Evolutionary conservation across 1,140 invertebrate species (phyloP).

Genomic region (Drosophila nigromelanica): DNA sequence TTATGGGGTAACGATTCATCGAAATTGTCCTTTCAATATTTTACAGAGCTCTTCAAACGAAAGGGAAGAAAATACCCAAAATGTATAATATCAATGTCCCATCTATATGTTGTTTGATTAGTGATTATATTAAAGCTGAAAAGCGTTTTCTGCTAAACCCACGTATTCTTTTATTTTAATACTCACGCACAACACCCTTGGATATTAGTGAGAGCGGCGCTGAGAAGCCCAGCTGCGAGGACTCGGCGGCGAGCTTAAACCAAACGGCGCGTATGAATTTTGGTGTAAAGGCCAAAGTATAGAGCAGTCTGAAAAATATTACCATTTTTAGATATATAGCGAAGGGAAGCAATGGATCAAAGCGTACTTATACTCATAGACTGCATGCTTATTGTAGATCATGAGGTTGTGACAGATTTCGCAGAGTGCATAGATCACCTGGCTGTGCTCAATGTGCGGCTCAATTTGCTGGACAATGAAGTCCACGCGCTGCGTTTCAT

Average conservation of each 20-base stretch:
- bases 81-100: too few species aligned
- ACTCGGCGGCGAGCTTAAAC: conserved; percentile 86
- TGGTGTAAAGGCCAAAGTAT: conserved; percentile 93
- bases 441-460: conserved; percentile 85
- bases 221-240: conserved; percentile 83
- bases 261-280: conserved; percentile 92
- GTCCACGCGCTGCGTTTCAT: conserved; percentile 87
- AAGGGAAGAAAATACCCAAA: too few species aligned
- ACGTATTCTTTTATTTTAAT: not conserved
- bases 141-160: too few species aligned
- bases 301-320: conserved; percentile 87
- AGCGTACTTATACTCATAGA: conserved; percentile 89
- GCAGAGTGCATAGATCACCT: conserved; percentile 88
- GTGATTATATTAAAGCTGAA: not conserved
- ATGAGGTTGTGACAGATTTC: conserved; percentile 91
- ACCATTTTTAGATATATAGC: conserved; percentile 44
- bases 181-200: conserved; percentile 83
- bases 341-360: not conserved
- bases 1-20: too few species aligned
- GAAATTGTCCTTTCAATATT: too few species aligned
- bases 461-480: conserved; percentile 87
- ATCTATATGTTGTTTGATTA: too few species aligned
- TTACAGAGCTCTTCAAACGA: too few species aligned
- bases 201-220: conserved; percentile 78
- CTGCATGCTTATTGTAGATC: conserved; percentile 89